Evolutionary conservation across 1,140 invertebrate species (phyloP).

Genomic region (Drosophila kikkawai): DNA sequence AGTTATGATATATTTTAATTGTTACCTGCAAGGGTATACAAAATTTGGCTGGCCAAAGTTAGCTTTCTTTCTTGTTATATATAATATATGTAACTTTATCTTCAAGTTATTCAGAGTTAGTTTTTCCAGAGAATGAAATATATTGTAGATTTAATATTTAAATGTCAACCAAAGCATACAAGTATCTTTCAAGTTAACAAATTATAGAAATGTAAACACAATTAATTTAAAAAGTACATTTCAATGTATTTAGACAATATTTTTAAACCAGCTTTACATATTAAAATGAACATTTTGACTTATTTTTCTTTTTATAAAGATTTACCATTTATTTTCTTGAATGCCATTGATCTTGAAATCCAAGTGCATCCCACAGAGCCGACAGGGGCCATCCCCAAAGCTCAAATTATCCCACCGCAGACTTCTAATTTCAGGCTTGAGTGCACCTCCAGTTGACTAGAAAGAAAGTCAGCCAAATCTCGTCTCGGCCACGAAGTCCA

Average conservation of each 20-base stretch:
- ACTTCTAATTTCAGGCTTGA: constrained; percentile 74
- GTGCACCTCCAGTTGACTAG: constrained; percentile 62
- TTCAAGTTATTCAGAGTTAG: no score
- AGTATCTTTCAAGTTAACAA: neutral
- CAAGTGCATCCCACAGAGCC: constrained; percentile 14
- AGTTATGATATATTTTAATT: no score
- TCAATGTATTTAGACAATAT: neutral
- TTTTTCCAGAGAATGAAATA: neutral
- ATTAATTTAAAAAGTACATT: neutral
- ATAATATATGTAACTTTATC: no score
- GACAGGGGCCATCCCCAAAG: constrained; percentile 5
- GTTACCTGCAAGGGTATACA: no score
- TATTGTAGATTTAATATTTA: neutral
- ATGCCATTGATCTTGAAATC: constrained; percentile 39
- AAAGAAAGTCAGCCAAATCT: constrained; percentile 60
- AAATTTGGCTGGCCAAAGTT: no score
- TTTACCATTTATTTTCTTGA: neutral
- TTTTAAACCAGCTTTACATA: no score
- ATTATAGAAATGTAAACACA: no score
- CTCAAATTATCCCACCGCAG: constrained; percentile 17
- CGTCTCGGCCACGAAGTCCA: constrained; percentile 31
- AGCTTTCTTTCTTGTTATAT: no score
- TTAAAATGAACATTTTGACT: neutral
- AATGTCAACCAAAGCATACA: neutral
- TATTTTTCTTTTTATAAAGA: no score